Evolutionary conservation across 2,888 invertebrate genomes (phyloP), one percentile per base, ranked within the genome.

Genomic region (Scaptodrosophila latifasciaeformis): DNA sequence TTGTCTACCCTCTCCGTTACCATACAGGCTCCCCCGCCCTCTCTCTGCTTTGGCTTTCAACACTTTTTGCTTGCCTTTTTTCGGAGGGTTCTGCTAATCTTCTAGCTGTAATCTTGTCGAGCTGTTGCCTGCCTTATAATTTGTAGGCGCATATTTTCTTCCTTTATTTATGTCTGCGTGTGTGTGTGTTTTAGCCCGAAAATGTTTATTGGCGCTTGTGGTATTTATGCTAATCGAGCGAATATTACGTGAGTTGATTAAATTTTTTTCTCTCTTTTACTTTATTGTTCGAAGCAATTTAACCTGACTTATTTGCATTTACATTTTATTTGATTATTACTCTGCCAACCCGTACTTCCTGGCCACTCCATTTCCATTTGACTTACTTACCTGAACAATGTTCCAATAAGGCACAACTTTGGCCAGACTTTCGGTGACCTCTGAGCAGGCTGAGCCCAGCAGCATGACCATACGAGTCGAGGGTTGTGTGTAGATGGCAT

Each of bases 341-440:
- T 17, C 9, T 15, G 37, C 15, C 6, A 7, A 17, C n/a, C n/a
- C n/a, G n/a, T n/a, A n/a, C n/a, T n/a, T n/a, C n/a, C n/a, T n/a
- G n/a, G n/a, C n/a, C n/a, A n/a, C n/a, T n/a, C n/a, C n/a, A n/a
- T n/a, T n/a, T n/a, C n/a, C n/a, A n/a, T n/a, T n/a, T n/a, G n/a
- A 17, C 50, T 17, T 39, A 66, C 77, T 82, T 85, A 94, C 95
- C 91, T 96, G 94, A 7, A 96, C 91, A 70, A 96, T 93, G 84
- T 96, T 96, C 96, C 96, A 96, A 82, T 96, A 95, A 3, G 95
- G 94, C 21, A 95, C 95, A 52, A 96, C 93, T 87, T 96, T 94
- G 27, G 96, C 96, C 60, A 96, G 89, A 81, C 93, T 93, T 87
- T 96, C 95, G 0, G 96, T 96, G 50, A 96, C 96, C 80, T 96